These are phyloP conservation scores for Dryobates pubescens DNA, from an alignment of 2,797 vertebrate genomes.

Conservation along the genomic window DNA sequence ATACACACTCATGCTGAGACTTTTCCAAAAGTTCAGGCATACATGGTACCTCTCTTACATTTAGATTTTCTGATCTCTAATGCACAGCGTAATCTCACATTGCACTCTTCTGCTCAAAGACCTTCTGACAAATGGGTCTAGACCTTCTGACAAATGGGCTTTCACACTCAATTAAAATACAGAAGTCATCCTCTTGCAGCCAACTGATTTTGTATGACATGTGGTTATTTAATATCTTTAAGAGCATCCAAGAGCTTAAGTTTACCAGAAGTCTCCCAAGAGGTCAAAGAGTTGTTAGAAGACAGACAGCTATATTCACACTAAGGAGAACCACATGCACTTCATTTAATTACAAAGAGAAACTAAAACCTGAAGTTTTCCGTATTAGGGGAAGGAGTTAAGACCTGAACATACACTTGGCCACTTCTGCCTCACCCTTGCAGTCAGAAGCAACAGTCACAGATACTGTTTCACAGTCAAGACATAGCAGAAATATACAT, in stretches of 20 bases:
- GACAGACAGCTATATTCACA: neutral
- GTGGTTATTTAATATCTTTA: conserved; percentile 44
- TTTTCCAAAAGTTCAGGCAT: neutral
- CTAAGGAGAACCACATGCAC: neutral
- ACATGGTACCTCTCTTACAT: neutral
- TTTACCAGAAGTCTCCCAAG: conserved; percentile 23
- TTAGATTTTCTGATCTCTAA: neutral
- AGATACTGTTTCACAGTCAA: neutral
- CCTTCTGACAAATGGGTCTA: neutral
- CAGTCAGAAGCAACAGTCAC: neutral
- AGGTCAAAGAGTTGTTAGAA: conserved; percentile 28
- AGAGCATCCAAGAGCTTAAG: conserved; percentile 22
- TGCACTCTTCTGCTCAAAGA: neutral
- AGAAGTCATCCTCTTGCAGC: neutral
- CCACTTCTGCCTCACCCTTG: neutral
- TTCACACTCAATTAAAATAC: neutral
- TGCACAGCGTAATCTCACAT: neutral
- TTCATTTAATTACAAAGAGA: neutral
- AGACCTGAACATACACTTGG: neutral
- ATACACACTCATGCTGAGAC: neutral
- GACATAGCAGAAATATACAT: neutral
- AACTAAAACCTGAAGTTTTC: neutral
- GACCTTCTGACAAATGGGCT: neutral
- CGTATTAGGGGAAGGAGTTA: neutral
- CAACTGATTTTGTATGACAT: conserved; percentile 20